Base-by-base conservation (phyloP, 2,888 invertebrate species). In the Hydraecia micacea region DNA sequence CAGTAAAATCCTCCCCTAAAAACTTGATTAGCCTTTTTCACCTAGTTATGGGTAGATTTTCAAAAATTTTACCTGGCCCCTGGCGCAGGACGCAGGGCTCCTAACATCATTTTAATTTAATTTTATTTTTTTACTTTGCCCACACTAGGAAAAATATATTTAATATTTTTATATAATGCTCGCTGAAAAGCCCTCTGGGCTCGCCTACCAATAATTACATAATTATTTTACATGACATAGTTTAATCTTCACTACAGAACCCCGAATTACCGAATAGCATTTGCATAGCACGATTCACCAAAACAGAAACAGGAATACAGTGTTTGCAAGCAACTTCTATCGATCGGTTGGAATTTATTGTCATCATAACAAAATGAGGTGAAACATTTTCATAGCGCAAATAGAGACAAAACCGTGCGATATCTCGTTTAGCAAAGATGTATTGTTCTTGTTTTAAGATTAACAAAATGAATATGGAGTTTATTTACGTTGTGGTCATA, bases 261-360 rank as follows among this genome's bases (percentile, higher is more conserved):
- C 67, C 66, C 25, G 9, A 67, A 49, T 62, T 67, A 68, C 2
- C n/a, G 3, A 65, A 39, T 42, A 15, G n/a, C 28, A 65, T 80
- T 58, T 73, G 32, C 15, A 28, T 42, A 42, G 13, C 15, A 46
- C 58, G 42, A 46, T 69, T 15, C 25, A 66, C 21, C 55, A 66
- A 79, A 79, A 81, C 66, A 66, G 55, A 65, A 55, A 80, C 84
- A 65, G 39, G 6, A 36, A 60, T 68, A 28, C 42, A 39, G 1
- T 84, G 67, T 81, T 85, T 77, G 58, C 62, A 74, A 85, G 71
- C 75, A 78, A 82, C 13, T 63, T 74, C 73, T 68, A 67, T 71
- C 8, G n/a, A 8, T 68, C 13, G 60, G 7, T 60, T 62, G 78
- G 82, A 85, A 87, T 86, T 68, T 80, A 67, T 73, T 85, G 85